Percentiles rank a stretch among this genome's conserved stretches.
Evolutionary conservation across 1,140 invertebrate genomes (phyloP).

Genomic region (Trachelipus rathkii): DNA sequence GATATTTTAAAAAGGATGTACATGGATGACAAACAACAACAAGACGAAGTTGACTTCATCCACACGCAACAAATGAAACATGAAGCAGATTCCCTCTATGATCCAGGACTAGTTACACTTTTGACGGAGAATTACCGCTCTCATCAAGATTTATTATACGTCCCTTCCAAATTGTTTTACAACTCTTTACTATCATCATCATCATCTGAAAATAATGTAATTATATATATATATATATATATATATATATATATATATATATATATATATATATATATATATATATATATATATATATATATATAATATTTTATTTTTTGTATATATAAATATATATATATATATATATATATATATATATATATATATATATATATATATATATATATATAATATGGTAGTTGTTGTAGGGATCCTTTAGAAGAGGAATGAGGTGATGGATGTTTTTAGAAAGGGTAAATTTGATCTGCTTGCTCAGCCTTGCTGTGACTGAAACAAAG

Average conservation of each 20-base stretch:
- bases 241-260: neutral
- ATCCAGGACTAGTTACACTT: constrained; percentile 51
- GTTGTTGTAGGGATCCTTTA: too few species aligned
- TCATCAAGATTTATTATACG: constrained; percentile 66
- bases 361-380: too few species aligned
- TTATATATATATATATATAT: too few species aligned
- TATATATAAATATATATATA: neutral
- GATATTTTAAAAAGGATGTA: neutral
- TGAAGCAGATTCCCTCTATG: constrained; percentile 14
- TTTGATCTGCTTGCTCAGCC: too few species aligned
- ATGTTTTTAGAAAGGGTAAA: too few species aligned
- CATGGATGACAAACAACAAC: neutral
- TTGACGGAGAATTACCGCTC: constrained; percentile 62
- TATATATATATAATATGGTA: too few species aligned
- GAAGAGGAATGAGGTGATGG: too few species aligned
- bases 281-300: constrained; percentile 3
- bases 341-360: too few species aligned
- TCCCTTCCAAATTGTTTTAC: constrained; percentile 80
- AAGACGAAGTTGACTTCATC: constrained; percentile 45
- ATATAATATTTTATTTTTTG: neutral
- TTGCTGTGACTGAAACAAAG: too few species aligned
- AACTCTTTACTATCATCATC: constrained; percentile 62
- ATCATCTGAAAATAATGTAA: constrained; percentile 47
- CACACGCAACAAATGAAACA: neutral
- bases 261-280: neutral